Evolutionary conservation across 2,113 vertebrate species (phyloP).

Genomic region (Campylorhamphus procurvoides): DNA sequence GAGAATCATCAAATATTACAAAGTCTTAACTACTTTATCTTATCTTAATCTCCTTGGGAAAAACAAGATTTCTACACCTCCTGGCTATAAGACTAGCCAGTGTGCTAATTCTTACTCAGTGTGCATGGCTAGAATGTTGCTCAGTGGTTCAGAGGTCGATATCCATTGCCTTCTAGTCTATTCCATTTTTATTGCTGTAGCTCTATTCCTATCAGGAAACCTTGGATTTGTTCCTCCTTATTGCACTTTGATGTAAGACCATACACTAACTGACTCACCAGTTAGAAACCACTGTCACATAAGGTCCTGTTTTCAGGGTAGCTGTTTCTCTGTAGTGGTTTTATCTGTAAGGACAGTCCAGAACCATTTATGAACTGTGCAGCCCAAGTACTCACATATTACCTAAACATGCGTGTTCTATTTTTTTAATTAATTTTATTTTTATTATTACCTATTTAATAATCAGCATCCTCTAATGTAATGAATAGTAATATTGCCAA

Average conservation of each 20-base stretch:
- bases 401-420: not conserved
- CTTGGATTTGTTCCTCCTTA: not conserved
- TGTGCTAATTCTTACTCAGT: not conserved
- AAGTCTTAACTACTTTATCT: not conserved
- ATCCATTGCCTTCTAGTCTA: not conserved
- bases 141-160: not conserved
- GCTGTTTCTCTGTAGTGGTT: not conserved
- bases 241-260: not conserved
- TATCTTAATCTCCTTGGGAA: not conserved
- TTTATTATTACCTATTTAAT: not conserved
- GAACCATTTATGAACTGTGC: not conserved
- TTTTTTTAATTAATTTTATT: not conserved
- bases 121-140: not conserved
- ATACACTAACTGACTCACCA: not conserved
- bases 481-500: not conserved
- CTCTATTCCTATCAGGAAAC: not conserved
- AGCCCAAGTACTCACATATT: rapidly evolving
- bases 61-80: not conserved
- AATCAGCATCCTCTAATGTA: not conserved
- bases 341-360: not conserved
- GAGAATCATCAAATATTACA: not conserved
- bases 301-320: not conserved
- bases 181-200: not conserved
- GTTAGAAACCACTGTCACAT: not conserved
- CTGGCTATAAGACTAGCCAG: not conserved